Conservation (phyloP, 2,797 vertebrate genomes). For the Coccyzus lansbergi region DNA sequence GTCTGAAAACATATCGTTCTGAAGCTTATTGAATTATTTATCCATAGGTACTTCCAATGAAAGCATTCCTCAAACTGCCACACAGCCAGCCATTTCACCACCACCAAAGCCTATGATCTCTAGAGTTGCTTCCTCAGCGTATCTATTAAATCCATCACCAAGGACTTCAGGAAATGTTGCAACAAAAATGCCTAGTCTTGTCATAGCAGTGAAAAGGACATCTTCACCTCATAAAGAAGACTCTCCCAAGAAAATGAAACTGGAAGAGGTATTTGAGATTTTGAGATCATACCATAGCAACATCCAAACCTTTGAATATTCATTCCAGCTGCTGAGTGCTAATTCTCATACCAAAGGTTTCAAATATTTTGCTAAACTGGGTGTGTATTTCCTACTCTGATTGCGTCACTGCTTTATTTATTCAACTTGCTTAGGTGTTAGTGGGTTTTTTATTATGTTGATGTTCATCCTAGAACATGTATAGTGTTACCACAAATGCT, state of each 20-base stretch:
- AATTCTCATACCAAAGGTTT: neutral
- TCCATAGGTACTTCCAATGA: constrained; percentile 79
- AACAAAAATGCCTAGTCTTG: constrained; percentile 79
- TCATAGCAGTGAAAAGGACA: constrained; percentile 77
- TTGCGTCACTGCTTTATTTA: neutral
- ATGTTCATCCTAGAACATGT: accelerated
- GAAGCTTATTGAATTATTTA: constrained; percentile 35
- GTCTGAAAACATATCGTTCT: neutral
- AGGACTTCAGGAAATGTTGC: constrained; percentile 76
- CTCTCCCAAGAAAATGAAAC: constrained; percentile 80
- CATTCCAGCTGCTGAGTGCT: neutral
- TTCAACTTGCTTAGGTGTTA: neutral
- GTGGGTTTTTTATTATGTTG: neutral
- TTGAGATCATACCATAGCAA: neutral
- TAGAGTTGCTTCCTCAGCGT: constrained; percentile 77
- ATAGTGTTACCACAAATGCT: neutral
- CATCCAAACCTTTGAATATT: neutral
- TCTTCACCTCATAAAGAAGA: constrained; percentile 80
- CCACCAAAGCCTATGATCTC: constrained; percentile 81
- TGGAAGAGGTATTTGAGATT: constrained; percentile 79
- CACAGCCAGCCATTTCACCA: constrained; percentile 78
- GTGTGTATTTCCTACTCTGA: neutral
- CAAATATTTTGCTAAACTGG: neutral
- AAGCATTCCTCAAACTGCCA: constrained; percentile 85
- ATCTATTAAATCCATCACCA: constrained; percentile 78